Evolutionary conservation across 2,888 invertebrate species (phyloP), one percentile per base, ranked within the genome.

Genomic region (Metallyticus violacea): DNA sequence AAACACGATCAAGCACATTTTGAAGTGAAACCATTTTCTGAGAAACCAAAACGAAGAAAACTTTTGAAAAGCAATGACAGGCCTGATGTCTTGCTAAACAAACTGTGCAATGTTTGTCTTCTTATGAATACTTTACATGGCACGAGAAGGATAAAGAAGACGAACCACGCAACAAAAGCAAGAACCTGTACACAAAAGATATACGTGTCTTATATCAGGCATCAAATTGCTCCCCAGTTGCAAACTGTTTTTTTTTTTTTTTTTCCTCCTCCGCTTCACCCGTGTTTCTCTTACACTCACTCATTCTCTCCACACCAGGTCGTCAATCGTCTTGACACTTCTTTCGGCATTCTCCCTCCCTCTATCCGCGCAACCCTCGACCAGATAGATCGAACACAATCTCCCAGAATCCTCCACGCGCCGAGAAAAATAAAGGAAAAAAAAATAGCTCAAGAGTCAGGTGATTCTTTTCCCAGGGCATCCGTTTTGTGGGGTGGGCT

Each of bases 401-500:
- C 40, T 62, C 40, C 15, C 40, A 22, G n/a, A 27, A n/a, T 81
- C 81, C 5, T 29, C 28, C 30, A n/a, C 30, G 30, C 7, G 81
- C n/a, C n/a, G 30, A 79, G 27, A 79, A 28, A 27, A 28, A 79
- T 4, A 27, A 7, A 6, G 30, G 81, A 82, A 26, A 62, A 62
- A 62, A 62, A 15, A 62, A 22, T 22, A 62, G 40, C 40, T 62
- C 40, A 62, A 6, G 27, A 85, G 81, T 78, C 87, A 87, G 86
- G 86, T 87, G 87, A 87, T 84, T 84, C 79, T 62, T 77, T 87
- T 87, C 87, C 80, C 87, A 87, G 85, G 84, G 9, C 78, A 79
- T 26, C 26, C 77, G 81, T n/a, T n/a, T n/a, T n/a, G n/a, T n/a
- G n/a, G n/a, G n/a, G n/a, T n/a, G n/a, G n/a, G n/a, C n/a, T n/a